These are phyloP conservation scores for Empis livida DNA, from an alignment of 2,888 invertebrate species.

Conservation along the genomic window DNA sequence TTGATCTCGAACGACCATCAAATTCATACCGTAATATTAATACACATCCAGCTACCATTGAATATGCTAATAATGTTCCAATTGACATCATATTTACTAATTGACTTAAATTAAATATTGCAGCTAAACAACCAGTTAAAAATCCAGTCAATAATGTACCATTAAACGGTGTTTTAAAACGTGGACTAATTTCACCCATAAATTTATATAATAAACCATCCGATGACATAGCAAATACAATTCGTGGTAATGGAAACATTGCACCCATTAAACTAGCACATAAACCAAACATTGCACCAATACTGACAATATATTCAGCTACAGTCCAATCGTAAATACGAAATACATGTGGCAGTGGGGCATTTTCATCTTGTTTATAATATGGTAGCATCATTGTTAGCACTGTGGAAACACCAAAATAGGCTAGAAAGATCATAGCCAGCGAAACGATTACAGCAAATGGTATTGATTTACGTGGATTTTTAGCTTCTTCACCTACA, in stretches of 20 bases:
- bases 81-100: constrained; percentile 70
- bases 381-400: constrained; percentile 53
- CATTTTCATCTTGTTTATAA: constrained; percentile 50
- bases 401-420: constrained; percentile 79
- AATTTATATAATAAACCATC: constrained; percentile 72
- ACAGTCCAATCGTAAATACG: constrained; percentile 57
- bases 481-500: constrained; percentile 82
- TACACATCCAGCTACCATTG: constrained; percentile 62
- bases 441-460: constrained; percentile 76
- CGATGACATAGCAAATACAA: constrained; percentile 78
- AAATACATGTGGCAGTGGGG: constrained; percentile 72
- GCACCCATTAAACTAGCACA: constrained; percentile 74
- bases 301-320: constrained; percentile 70
- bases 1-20: constrained; percentile 17
- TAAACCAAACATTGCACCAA: constrained; percentile 76
- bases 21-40: constrained; percentile 50
- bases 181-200: constrained; percentile 56
- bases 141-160: constrained; percentile 65
- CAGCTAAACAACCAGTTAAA: constrained; percentile 58
- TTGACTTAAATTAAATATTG: constrained; percentile 55
- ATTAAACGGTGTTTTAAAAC: constrained; percentile 64
- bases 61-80: constrained; percentile 59
- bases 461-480: constrained; percentile 80
- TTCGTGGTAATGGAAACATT: constrained; percentile 74
- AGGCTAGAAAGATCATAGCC: constrained; percentile 72